Percentiles rank a stretch among this genome's conserved stretches.
phyloP scores from a whole-genome alignment of 2,888 invertebrate genomes.

The Spisula solida region DNA sequence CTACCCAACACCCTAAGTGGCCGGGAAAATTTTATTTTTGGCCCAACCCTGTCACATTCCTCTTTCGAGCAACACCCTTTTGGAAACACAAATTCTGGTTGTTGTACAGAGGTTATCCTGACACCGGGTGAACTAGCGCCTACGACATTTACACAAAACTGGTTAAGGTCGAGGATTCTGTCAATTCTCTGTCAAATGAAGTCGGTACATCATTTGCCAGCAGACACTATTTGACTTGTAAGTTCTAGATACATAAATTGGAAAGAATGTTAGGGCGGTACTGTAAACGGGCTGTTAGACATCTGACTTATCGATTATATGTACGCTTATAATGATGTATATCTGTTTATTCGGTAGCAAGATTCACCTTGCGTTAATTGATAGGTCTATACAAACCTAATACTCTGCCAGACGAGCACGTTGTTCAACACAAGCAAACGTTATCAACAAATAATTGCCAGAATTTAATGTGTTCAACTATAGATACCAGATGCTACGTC shows the following conservation, averaged over 20 bases:
- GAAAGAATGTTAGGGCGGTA: background rate
- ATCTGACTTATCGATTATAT: background rate
- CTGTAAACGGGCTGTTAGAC: background rate
- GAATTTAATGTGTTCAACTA: conserved; percentile 41
- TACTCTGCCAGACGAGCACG: conserved; percentile 10
- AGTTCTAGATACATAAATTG: background rate
- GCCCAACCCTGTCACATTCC: too few relatives aligned
- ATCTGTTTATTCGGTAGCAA: background rate
- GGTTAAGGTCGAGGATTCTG: too few relatives aligned
- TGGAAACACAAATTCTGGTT: too few relatives aligned
- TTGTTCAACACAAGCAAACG: conserved; percentile 31
- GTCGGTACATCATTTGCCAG: too few relatives aligned
- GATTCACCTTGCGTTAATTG: conserved; percentile 1
- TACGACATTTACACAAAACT: too few relatives aligned
- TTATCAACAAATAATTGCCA: conserved; percentile 46
- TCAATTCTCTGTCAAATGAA: too few relatives aligned
- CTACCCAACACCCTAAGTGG: too few relatives aligned
- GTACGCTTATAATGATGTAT: background rate
- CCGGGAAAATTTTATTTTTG: too few relatives aligned
- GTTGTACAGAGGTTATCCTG: too few relatives aligned
- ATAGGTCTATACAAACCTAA: background rate
- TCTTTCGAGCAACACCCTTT: too few relatives aligned
- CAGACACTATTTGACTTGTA: too few relatives aligned
- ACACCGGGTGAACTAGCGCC: too few relatives aligned
- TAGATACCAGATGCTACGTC: conserved; percentile 29